These are phyloP conservation scores for Cyphomyrus plagiostoma DNA, from an alignment of 2,113 vertebrate species.

Conservation along the genomic window DNA sequence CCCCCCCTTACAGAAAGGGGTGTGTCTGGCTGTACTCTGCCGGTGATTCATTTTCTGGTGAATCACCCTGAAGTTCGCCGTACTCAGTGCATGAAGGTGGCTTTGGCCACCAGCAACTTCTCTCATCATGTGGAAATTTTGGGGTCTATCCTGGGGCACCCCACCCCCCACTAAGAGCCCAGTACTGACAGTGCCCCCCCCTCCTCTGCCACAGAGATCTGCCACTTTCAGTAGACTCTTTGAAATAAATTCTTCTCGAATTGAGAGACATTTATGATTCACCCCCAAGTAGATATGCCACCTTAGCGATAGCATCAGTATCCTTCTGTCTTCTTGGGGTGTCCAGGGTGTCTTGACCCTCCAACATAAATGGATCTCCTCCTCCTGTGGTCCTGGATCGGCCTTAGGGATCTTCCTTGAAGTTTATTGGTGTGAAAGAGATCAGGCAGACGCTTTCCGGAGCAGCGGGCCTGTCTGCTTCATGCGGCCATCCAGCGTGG, in stretches of 20 bases:
- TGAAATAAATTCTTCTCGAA: background rate
- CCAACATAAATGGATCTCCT: background rate
- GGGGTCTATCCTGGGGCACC: background rate
- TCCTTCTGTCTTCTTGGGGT: background rate
- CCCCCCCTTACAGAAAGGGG: background rate
- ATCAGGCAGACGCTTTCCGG: background rate
- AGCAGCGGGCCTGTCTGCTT: background rate
- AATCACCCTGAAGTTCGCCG: background rate
- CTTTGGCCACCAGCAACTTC: background rate
- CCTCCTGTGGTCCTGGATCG: background rate
- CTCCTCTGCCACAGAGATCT: background rate
- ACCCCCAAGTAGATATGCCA: background rate
- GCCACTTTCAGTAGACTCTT: background rate
- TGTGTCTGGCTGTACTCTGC: background rate
- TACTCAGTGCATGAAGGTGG: background rate
- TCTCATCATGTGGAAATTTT: background rate
- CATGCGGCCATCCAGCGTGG: background rate
- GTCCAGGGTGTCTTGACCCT: background rate
- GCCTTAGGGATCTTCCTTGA: background rate
- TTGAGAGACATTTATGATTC: background rate
- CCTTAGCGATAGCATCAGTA: background rate
- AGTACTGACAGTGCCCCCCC: background rate
- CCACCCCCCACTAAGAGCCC: background rate
- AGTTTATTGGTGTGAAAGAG: background rate
- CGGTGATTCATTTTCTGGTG: background rate